Conservation (phyloP, 2,113 vertebrate genomes). For the Rana temporaria region DNA sequence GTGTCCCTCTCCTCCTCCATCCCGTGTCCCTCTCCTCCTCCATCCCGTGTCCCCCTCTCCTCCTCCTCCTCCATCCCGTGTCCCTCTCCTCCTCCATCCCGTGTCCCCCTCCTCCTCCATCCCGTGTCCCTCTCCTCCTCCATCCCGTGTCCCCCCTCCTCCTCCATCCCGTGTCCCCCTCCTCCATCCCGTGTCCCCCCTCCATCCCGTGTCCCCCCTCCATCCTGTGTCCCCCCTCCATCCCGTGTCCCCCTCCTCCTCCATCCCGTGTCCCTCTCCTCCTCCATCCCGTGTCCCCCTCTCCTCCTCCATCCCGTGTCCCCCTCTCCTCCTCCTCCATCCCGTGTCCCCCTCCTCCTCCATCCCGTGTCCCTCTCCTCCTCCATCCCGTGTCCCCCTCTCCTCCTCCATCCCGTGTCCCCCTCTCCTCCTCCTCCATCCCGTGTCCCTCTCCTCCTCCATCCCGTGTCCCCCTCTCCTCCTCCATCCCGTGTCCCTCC, state of each 20-base stretch:
- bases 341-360: not conserved
- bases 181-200: no score
- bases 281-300: not conserved
- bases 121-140: no score
- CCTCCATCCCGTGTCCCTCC: no score
- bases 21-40: no score
- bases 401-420: not conserved
- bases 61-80: no score
- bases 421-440: not conserved
- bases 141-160: not conserved
- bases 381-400: slow-evolving; percentile 8
- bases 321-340: not conserved
- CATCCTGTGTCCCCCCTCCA: no score
- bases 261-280: no score
- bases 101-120: not conserved
- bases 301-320: slow-evolving; percentile 2
- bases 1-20: no score
- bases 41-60: not conserved
- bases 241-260: no score
- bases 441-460: no score
- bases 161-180: not conserved
- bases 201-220: no score
- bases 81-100: not conserved
- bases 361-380: not conserved
- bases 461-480: no score